These are phyloP conservation scores for Muraenolepis orangiensis DNA, from an alignment of 2,797 vertebrate genomes.

Conservation along the genomic window DNA sequence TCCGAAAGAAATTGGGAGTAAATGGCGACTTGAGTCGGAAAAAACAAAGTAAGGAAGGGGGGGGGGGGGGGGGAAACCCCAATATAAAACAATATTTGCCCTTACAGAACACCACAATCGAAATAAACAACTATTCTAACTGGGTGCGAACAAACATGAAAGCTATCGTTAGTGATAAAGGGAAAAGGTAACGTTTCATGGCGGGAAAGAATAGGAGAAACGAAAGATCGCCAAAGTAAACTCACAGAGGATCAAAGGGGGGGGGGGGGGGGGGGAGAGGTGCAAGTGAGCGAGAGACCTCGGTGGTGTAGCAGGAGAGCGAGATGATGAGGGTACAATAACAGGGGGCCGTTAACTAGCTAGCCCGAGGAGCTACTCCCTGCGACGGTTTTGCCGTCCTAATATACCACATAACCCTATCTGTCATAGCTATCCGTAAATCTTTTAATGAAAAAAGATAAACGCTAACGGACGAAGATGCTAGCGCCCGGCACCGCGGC, in stretches of 20 bases:
- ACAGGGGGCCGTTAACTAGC: constrained; percentile 8
- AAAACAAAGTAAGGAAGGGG: neutral
- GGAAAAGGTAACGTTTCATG: constrained; percentile 36
- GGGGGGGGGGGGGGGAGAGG: neutral
- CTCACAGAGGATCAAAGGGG: constrained; percentile 29
- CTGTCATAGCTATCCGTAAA: constrained; percentile 15
- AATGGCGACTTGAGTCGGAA: neutral
- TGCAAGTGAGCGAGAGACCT: neutral
- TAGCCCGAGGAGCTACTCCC: neutral
- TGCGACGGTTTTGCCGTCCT: too few species aligned
- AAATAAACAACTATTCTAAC: constrained; percentile 24
- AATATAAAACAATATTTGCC: neutral
- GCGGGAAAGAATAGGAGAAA: constrained; percentile 28
- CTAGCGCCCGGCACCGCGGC: constrained; percentile 42
- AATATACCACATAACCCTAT: constrained; percentile 22
- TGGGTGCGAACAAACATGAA: constrained; percentile 33
- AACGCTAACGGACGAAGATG: constrained; percentile 27
- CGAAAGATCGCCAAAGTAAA: constrained; percentile 48
- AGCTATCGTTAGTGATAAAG: constrained; percentile 46
- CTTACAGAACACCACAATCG: neutral
- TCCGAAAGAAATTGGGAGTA: neutral
- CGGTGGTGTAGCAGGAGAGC: constrained; percentile 42
- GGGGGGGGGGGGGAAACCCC: too few species aligned
- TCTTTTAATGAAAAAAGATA: neutral
- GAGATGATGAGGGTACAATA: constrained; percentile 44